These are phyloP conservation scores for Momotus momota DNA, from an alignment of 2,797 vertebrate species.

Conservation along the genomic window DNA sequence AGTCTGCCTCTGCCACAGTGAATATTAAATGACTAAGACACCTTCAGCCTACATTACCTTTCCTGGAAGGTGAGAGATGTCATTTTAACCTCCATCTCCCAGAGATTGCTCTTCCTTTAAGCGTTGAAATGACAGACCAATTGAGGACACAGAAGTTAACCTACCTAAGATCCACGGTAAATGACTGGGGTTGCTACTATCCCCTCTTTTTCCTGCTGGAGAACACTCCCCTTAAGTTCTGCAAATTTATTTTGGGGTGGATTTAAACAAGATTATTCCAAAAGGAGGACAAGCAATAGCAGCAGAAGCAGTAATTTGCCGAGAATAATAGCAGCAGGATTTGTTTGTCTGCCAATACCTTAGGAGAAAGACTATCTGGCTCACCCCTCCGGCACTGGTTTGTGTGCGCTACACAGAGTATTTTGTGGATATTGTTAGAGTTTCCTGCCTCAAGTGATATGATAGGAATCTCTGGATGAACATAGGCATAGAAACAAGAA, in stretches of 20 bases:
- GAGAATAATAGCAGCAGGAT: not conserved
- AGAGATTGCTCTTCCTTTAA: constrained; percentile 16
- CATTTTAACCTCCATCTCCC: constrained; percentile 41
- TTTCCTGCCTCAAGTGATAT: not conserved
- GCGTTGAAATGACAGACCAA: constrained; percentile 13
- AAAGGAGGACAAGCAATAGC: not conserved
- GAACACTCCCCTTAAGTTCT: not conserved
- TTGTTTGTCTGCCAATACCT: not conserved
- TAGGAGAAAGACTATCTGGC: not conserved
- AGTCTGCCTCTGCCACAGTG: not conserved
- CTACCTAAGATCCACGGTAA: not conserved
- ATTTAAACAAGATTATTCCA: not conserved
- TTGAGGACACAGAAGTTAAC: constrained; percentile 12
- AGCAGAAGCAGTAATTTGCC: not conserved
- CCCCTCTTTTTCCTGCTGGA: not conserved
- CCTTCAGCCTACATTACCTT: constrained; percentile 32
- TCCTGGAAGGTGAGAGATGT: constrained; percentile 33
- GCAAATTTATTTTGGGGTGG: not conserved
- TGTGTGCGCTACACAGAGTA: not conserved
- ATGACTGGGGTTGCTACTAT: not conserved
- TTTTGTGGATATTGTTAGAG: not conserved
- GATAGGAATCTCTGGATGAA: not conserved
- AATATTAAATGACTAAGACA: constrained; percentile 19
- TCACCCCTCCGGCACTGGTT: not conserved
- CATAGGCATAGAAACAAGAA: not conserved